A percentile compares a stretch with the other conserved stretches of the same genome.
phyloP scores from a whole-genome alignment of 2,113 vertebrate genomes.

The Mormyrus lacerda region DNA sequence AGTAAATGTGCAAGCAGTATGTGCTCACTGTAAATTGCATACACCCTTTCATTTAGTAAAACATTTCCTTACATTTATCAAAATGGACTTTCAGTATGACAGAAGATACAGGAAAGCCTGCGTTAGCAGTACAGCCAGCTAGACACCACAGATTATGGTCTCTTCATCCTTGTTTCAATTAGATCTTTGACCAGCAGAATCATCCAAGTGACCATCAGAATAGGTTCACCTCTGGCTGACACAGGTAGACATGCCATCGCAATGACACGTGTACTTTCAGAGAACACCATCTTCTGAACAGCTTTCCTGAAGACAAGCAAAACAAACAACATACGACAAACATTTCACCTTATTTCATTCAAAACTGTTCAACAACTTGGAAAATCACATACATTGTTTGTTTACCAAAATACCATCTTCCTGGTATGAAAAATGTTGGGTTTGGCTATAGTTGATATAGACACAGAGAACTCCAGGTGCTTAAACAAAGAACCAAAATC shows the following conservation, averaged over 20 bases:
- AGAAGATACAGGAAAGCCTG: background rate
- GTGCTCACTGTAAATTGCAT: background rate
- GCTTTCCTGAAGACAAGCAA: conserved; percentile 51
- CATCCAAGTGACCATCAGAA: conserved; percentile 5
- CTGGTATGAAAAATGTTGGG: background rate
- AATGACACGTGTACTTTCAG: conserved; percentile 29
- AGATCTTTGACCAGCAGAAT: background rate
- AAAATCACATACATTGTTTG: background rate
- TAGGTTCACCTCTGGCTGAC: conserved; percentile 17
- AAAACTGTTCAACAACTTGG: background rate
- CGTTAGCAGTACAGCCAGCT: background rate
- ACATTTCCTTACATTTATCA: background rate
- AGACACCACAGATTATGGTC: background rate
- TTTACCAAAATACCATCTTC: background rate
- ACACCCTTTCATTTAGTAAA: background rate
- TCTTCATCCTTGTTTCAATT: background rate
- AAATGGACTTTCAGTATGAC: background rate
- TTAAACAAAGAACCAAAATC: background rate
- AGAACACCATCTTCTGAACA: conserved; percentile 54
- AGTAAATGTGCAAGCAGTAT: conserved; percentile 1
- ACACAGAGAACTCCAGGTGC: background rate
- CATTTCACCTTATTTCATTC: background rate
- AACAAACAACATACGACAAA: background rate
- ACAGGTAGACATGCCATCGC: conserved; percentile 10
- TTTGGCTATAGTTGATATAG: background rate